Base-by-base conservation (phyloP, 1,140 invertebrate species). In the Drosophila paulistorum region DNA sequence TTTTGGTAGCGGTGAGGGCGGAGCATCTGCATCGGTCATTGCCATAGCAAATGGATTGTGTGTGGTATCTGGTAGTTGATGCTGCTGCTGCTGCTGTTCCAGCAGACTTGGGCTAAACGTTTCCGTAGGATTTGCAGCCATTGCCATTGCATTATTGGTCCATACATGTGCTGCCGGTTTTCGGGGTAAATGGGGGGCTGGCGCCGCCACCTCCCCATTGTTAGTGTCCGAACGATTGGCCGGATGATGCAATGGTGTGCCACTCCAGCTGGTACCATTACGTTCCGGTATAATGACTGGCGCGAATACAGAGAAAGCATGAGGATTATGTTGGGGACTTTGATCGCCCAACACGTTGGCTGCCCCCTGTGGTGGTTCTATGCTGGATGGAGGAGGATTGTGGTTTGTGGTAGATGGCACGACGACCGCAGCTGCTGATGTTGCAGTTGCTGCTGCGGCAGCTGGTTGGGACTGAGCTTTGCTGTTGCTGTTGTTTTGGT, bases 221-320 rank as follows among this genome's bases (percentile, higher is more conserved):
- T 73, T 57, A 58, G 30, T 30, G 5, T 69, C 63, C 17, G 57
- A 9, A n/a, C 33, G 30, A 58, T 58, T 26, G 10, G 20, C 62
- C 45, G 14, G 61, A 51, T 63, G 74, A 33, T 86, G 81, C 54
- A 69, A 45, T 5, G 84, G 66, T 10, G 76, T 77, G 39, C 79
- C 72, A 57, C 68, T 81, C 86, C 86, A 90, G 51, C 76, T 84
- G 64, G 64, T 71, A 1, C 90, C 82, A 64, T 80, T 90, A 3
- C 87, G 71, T 26, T 90, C 91, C 2, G 84, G 89, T 74, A 91
- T 89, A 6, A 90, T 83, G 10, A 91, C 90, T 20, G 81, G 81
- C 7, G 91, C 91, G 67, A 92, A 92, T 6, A 91, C 83, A 6
- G 90, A 79, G 59, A 76, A 90, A 0, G 84, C 84, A 59, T 92